Conservation (phyloP, 1,140 invertebrate genomes). For the Megalopta genalis region DNA sequence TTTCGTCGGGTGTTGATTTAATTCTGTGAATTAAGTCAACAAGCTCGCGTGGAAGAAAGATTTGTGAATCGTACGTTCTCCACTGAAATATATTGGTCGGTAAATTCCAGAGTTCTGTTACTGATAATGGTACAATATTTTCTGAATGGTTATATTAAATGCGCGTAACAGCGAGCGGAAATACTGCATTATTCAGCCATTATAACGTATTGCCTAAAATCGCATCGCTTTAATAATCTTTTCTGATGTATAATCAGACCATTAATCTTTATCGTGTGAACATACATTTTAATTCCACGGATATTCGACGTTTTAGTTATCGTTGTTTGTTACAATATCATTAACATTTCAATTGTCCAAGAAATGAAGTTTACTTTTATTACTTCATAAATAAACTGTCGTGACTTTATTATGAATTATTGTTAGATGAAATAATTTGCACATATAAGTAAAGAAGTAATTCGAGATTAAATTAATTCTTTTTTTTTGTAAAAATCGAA, state of each 20-base stretch:
- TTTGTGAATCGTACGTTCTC: slow-evolving; percentile 42
- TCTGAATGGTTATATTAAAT: slow-evolving; percentile 54
- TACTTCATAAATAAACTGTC: no score
- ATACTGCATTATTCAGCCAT: slow-evolving; percentile 40
- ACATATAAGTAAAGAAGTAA: no score
- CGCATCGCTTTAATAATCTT: slow-evolving; percentile 18
- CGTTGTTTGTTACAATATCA: not conserved
- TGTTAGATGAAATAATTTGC: no score
- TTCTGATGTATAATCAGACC: slow-evolving; percentile 1
- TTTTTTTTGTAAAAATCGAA: no score
- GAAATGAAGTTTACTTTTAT: no score
- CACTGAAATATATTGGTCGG: slow-evolving; percentile 39
- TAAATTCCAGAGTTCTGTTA: slow-evolving; percentile 50
- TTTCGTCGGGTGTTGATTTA: slow-evolving; percentile 53
- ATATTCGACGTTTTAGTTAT: no score
- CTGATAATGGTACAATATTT: slow-evolving; percentile 58
- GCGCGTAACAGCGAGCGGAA: slow-evolving; percentile 32
- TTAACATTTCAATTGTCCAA: not conserved
- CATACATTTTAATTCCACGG: not conserved
- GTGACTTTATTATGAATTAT: no score
- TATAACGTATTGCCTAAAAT: slow-evolving; percentile 43
- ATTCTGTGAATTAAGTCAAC: slow-evolving; percentile 60
- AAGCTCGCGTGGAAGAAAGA: slow-evolving; percentile 30
- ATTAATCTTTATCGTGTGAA: not conserved
- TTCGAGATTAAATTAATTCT: no score